Conservation (phyloP, 2,113 vertebrate genomes). For the Caretta caretta region DNA sequence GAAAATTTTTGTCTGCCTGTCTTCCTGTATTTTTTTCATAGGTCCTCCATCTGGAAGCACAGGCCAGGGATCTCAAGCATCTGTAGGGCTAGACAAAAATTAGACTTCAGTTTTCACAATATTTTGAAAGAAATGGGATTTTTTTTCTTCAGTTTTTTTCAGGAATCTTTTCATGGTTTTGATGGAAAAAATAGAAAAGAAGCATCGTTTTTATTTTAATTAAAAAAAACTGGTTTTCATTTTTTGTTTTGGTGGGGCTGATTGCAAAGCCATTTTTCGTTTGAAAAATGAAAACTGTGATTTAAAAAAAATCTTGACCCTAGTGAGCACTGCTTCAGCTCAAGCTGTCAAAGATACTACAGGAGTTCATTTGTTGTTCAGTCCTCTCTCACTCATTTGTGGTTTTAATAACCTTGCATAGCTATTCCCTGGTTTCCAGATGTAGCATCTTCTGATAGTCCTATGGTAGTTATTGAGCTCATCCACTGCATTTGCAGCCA, state of each 20-base stretch:
- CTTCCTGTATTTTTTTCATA: neutral
- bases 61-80: fast-evolving
- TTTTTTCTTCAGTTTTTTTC: neutral
- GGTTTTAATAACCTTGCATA: neutral
- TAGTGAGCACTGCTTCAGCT: neutral
- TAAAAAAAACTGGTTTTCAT: neutral
- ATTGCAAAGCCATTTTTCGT: neutral
- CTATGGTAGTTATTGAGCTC: neutral
- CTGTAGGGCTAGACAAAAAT: neutral
- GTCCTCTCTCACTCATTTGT: neutral
- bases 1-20: too few species aligned
- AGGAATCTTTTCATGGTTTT: too few species aligned
- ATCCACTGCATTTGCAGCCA: neutral
- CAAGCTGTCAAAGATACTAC: neutral
- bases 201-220: neutral
- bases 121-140: neutral
- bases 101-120: neutral
- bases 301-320: neutral
- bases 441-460: neutral
- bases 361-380: neutral
- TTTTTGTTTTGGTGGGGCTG: neutral
- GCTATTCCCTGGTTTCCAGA: neutral
- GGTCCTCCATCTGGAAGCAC: neutral
- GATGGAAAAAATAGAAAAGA: neutral
- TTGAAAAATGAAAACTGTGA: neutral